Conservation (phyloP, 2,888 invertebrate species). For the Melinopterus prodromus region DNA sequence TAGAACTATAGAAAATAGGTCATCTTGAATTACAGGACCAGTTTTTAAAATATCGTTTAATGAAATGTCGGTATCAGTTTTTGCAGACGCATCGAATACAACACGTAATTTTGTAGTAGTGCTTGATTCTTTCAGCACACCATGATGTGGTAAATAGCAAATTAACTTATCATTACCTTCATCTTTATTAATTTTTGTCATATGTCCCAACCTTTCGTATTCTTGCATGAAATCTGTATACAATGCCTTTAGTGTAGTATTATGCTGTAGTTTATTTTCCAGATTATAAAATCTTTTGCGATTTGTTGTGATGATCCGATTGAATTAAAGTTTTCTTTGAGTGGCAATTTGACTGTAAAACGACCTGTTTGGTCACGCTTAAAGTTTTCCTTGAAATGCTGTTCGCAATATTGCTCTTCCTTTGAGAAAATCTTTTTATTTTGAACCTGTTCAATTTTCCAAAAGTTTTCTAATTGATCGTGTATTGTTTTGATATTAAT, state of each 20-base stretch:
- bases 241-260: neutral
- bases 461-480: neutral
- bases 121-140: conserved; percentile 24
- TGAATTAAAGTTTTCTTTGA: neutral
- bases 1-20: conserved; percentile 21
- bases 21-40: conserved; percentile 23
- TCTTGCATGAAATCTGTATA: conserved; percentile 16
- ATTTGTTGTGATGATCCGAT: neutral
- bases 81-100: conserved; percentile 26
- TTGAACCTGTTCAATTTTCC: neutral
- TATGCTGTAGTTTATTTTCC: conserved; percentile 9
- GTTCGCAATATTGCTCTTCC: conserved; percentile 13
- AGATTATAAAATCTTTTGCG: conserved; percentile 22
- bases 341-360: conserved; percentile 10
- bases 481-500: neutral
- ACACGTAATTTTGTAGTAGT: conserved; percentile 26
- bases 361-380: conserved; percentile 1
- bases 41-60: conserved; percentile 28
- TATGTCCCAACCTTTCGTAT: conserved; percentile 16
- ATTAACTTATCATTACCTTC: neutral
- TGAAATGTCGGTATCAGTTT: conserved; percentile 20
- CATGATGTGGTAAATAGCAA: conserved; percentile 18
- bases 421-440: neutral
- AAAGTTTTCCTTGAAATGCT: neutral
- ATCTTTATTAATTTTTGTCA: neutral